phyloP scores from a whole-genome alignment of 2,797 vertebrate species.

The Vireo griseus region DNA sequence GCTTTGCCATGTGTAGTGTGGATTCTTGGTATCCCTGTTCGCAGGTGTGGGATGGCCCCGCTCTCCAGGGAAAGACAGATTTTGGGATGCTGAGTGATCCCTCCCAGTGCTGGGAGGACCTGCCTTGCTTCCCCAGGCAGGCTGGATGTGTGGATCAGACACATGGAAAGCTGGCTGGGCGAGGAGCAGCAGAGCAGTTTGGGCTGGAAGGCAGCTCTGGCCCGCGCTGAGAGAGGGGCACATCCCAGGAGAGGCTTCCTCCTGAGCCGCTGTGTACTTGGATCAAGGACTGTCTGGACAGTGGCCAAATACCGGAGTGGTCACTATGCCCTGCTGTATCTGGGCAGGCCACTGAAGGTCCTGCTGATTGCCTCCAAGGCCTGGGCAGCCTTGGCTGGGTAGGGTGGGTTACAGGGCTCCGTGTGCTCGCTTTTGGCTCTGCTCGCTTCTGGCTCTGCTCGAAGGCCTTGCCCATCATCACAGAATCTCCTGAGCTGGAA shows the following conservation, averaged over 20 bases:
- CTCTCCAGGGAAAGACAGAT: not conserved
- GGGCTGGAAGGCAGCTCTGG: fast-evolving
- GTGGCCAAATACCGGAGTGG: fast-evolving
- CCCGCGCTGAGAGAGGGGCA: fast-evolving
- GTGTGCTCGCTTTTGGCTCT: fast-evolving
- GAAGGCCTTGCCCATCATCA: fast-evolving
- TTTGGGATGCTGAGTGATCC: not conserved
- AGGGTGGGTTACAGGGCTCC: fast-evolving
- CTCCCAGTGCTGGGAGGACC: fast-evolving
- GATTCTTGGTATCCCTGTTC: not conserved
- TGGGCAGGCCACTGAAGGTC: not conserved
- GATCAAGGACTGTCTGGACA: fast-evolving
- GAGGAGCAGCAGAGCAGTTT: no score
- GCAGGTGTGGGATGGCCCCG: not conserved
- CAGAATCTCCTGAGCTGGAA: fast-evolving
- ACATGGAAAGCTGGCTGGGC: fast-evolving
- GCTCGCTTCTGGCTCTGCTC: fast-evolving
- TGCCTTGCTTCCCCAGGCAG: fast-evolving
- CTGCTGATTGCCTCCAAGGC: no score
- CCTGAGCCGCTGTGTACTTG: fast-evolving
- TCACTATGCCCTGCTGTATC: fast-evolving
- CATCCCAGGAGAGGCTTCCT: no score
- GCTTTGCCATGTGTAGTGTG: fast-evolving
- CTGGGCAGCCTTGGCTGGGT: not conserved
- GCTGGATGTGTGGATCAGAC: not conserved